phyloP scores from a whole-genome alignment of 2,888 invertebrate species.

The Tortricodes alternella region DNA sequence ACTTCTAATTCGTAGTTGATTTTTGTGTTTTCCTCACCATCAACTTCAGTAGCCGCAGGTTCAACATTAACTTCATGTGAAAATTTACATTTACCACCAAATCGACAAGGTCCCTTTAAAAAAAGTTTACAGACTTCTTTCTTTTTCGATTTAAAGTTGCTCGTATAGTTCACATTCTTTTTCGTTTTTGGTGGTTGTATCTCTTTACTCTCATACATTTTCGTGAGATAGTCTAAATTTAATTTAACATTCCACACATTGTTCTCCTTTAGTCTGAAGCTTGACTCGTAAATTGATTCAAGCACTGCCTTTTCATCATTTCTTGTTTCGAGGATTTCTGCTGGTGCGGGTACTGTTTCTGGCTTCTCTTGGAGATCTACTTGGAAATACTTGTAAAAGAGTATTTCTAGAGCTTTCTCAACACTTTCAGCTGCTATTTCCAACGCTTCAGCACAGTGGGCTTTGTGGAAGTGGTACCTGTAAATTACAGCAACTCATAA shows the following conservation, averaged over 20 bases:
- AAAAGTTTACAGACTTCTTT: constrained; percentile 85
- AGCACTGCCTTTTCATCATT: constrained; percentile 88
- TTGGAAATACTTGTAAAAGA: constrained; percentile 88
- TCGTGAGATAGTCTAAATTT: constrained; percentile 85
- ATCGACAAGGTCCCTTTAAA: constrained; percentile 86
- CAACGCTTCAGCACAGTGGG: constrained; percentile 89
- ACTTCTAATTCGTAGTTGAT: constrained; percentile 87
- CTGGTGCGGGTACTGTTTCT: constrained; percentile 66
- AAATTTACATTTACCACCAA: constrained; percentile 89
- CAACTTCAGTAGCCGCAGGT: constrained; percentile 47
- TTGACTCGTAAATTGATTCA: constrained; percentile 89
- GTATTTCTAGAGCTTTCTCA: constrained; percentile 87
- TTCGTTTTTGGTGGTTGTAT: constrained; percentile 67
- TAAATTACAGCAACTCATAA: too few species aligned
- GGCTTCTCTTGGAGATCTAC: constrained; percentile 63
- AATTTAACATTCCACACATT: constrained; percentile 89
- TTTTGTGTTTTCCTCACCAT: constrained; percentile 59
- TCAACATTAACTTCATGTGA: constrained; percentile 83
- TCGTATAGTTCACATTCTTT: constrained; percentile 64
- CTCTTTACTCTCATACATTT: constrained; percentile 79
- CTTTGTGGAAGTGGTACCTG: constrained; percentile 88
- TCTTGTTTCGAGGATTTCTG: constrained; percentile 85
- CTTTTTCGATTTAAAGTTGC: constrained; percentile 70
- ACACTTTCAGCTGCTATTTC: constrained; percentile 85
- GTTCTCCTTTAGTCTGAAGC: constrained; percentile 86